Conservation (phyloP, 2,113 vertebrate genomes). For the Pedetes capensis region DNA sequence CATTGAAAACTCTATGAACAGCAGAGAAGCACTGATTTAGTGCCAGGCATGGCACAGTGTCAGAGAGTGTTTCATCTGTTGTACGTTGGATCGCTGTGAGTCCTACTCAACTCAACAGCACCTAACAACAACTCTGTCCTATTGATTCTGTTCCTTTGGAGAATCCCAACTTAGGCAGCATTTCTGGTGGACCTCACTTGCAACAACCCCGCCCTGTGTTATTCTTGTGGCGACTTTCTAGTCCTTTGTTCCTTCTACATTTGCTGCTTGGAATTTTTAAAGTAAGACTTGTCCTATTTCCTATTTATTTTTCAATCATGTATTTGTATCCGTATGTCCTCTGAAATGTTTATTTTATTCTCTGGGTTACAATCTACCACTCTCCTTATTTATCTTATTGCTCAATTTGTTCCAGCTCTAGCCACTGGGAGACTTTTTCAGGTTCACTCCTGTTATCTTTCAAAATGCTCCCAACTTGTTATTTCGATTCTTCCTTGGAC, state of each 20-base stretch:
- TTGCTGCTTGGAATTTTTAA: neutral
- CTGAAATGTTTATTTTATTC: neutral
- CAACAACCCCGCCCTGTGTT: neutral
- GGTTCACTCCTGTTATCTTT: neutral
- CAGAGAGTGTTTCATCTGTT: too few species aligned
- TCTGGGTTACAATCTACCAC: neutral
- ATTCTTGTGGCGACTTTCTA: neutral
- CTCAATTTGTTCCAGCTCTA: neutral
- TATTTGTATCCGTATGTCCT: neutral
- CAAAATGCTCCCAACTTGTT: neutral
- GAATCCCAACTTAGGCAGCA: too few species aligned
- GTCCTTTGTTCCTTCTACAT: neutral
- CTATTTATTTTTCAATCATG: slow-evolving; percentile 8
- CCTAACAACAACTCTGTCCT: too few species aligned
- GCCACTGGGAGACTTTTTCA: neutral
- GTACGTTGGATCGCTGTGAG: too few species aligned
- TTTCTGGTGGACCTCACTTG: neutral
- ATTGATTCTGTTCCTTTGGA: too few species aligned
- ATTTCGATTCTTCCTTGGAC: neutral
- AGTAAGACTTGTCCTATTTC: neutral
- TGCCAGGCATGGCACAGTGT: too few species aligned
- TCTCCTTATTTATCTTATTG: neutral
- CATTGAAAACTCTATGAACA: too few species aligned
- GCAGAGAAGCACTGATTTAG: too few species aligned
- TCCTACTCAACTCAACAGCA: too few species aligned